phyloP scores from a whole-genome alignment of 2,113 vertebrate genomes.

The Neotoma lepida region DNA sequence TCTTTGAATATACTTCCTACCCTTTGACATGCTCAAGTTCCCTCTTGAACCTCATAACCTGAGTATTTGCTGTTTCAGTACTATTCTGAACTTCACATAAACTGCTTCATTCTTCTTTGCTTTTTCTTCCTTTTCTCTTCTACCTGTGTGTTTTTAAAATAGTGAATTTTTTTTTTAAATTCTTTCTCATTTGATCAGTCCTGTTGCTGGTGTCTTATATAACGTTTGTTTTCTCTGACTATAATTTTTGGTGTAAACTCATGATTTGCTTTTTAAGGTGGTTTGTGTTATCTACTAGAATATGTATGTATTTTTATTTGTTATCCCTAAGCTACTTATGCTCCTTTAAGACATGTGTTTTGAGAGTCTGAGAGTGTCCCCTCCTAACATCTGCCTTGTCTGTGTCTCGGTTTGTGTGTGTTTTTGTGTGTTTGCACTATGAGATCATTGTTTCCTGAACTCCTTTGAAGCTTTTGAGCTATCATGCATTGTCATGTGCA shows the following conservation, averaged over 20 bases:
- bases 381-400: too few relatives aligned
- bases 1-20: not conserved
- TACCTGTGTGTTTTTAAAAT: not conserved
- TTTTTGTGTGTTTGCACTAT: accelerated
- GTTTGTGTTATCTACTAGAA: not conserved
- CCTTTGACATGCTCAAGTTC: not conserved
- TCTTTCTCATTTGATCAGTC: not conserved
- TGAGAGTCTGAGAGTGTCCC: not conserved
- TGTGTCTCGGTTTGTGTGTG: not conserved
- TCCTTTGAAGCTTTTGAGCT: not conserved
- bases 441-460: not conserved
- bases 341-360: not conserved
- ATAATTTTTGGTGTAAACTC: not conserved
- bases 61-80: not conserved
- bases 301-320: not conserved
- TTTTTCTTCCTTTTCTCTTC: not conserved
- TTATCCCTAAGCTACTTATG: not conserved
- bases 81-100: not conserved
- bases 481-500: not conserved
- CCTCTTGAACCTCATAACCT: not conserved
- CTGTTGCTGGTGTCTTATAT: not conserved
- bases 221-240: not conserved
- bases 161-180: not conserved
- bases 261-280: not conserved
- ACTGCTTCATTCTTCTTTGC: not conserved